Percentiles rank a stretch among this genome's conserved stretches.
Conservation (phyloP, 2,888 invertebrate species). For the Cataglyphis altisquamis region DNA sequence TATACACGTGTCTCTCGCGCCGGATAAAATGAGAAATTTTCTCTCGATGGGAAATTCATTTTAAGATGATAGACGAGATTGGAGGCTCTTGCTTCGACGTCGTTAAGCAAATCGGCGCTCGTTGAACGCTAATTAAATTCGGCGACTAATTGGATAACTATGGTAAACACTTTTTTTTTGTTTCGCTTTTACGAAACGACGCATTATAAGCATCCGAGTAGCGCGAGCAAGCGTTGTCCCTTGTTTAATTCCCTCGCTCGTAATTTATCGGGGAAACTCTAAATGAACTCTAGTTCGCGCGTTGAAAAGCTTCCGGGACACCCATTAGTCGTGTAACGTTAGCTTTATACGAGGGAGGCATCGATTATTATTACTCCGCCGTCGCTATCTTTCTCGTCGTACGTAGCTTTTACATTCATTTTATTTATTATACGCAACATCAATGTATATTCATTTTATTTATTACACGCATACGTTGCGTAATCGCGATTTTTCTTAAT, state of each 20-base stretch:
- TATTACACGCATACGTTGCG: neutral
- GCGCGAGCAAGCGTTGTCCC: neutral
- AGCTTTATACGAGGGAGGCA: conserved; percentile 6
- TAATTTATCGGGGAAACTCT: conserved; percentile 42
- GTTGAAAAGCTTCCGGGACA: conserved; percentile 32
- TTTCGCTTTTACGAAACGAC: neutral
- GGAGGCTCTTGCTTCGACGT: neutral
- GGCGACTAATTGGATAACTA: conserved; percentile 33
- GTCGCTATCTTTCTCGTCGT: neutral
- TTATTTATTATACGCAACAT: neutral
- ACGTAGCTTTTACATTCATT: conserved; percentile 12
- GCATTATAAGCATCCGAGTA: conserved; percentile 1
- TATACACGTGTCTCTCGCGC: neutral
- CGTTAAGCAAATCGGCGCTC: neutral
- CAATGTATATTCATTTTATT: neutral
- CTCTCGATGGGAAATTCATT: neutral
- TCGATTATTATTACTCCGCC: conserved; percentile 7
- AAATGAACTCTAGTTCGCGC: conserved; percentile 2
- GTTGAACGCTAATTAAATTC: conserved; percentile 30
- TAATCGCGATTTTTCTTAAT: neutral
- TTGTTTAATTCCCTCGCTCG: conserved; percentile 7
- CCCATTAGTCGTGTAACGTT: conserved; percentile 25
- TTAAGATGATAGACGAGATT: neutral
- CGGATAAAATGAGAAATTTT: neutral
- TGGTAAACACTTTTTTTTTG: neutral